Percentiles rank a stretch among this genome's conserved stretches.
Conservation (phyloP, 1,140 invertebrate species). For the Lordiphosa clarofinis region DNA sequence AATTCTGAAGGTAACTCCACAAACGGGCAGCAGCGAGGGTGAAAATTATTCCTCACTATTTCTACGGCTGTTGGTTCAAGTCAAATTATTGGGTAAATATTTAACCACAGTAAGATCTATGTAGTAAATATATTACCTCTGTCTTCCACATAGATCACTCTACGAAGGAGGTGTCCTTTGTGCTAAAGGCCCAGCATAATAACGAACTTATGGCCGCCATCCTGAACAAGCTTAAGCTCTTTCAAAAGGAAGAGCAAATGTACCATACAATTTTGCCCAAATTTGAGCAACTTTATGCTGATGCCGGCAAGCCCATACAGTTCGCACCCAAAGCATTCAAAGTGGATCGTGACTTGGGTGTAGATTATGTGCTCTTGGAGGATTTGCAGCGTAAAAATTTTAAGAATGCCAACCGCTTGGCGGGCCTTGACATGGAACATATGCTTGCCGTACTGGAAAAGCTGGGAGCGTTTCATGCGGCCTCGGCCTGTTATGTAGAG, state of each 20-base stretch:
- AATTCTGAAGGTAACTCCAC: slow-evolving; percentile 28
- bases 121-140: background rate
- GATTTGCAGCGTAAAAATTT: slow-evolving; percentile 81
- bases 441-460: slow-evolving; percentile 80
- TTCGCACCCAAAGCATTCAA: slow-evolving; percentile 67
- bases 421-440: slow-evolving; percentile 81
- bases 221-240: slow-evolving; percentile 48
- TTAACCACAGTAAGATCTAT: too few species aligned
- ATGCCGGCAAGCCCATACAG: slow-evolving; percentile 51
- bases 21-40: slow-evolving; percentile 28
- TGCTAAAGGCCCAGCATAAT: slow-evolving; percentile 59
- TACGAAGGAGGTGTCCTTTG: slow-evolving; percentile 48
- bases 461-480: slow-evolving; percentile 82
- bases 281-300: slow-evolving; percentile 59
- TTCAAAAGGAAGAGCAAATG: slow-evolving; percentile 67
- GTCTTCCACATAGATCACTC: slow-evolving; percentile 31
- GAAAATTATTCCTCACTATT: slow-evolving; percentile 62
- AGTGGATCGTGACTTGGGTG: slow-evolving; percentile 58
- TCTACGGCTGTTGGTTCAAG: slow-evolving; percentile 51
- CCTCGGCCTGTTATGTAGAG: slow-evolving; percentile 75
- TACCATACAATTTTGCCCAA: slow-evolving; percentile 67
- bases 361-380: slow-evolving; percentile 80
- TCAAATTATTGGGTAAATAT: slow-evolving; percentile 50
- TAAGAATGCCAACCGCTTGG: slow-evolving; percentile 81
- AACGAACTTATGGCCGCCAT: slow-evolving; percentile 58